A percentile compares a stretch with the other conserved stretches of the same genome.
Conservation (phyloP, 2,797 vertebrate genomes). For the Cirrhinus mrigala region DNA sequence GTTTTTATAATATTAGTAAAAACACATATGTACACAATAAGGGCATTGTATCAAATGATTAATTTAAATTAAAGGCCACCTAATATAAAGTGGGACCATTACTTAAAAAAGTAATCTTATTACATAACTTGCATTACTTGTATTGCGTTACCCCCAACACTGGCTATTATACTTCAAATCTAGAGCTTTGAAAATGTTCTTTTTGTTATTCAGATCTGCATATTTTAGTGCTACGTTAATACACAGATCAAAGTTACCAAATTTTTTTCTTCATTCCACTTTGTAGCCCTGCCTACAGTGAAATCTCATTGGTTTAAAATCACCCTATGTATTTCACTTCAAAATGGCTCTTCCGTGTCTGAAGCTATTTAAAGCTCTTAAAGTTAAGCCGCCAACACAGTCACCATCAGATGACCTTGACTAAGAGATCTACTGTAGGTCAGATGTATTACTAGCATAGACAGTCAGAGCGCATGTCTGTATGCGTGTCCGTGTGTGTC, state of each 20-base stretch:
- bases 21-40: no score
- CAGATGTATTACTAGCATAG: slow-evolving; percentile 29
- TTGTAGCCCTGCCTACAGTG: background rate
- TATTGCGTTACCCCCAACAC: background rate
- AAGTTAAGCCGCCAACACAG: slow-evolving; percentile 22
- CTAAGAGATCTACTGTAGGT: slow-evolving; percentile 47
- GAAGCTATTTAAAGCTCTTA: slow-evolving; percentile 34
- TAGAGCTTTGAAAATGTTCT: background rate
- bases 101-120: background rate
- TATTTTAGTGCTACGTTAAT: background rate
- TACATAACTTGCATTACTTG: background rate
- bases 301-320: slow-evolving; percentile 1
- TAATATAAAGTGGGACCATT: no score
- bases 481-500: slow-evolving; percentile 34
- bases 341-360: slow-evolving; percentile 47
- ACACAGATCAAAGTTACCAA: background rate
- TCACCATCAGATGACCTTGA: slow-evolving; percentile 61
- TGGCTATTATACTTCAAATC: background rate
- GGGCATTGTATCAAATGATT: no score
- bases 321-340: slow-evolving; percentile 46
- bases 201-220: background rate
- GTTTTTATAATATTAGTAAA: no score
- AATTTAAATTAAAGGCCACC: no score
- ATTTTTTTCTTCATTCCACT: background rate
- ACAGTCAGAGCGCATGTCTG: slow-evolving; percentile 36